phyloP scores from a whole-genome alignment of 1,140 invertebrate species.

The Trichonephila clavata region DNA sequence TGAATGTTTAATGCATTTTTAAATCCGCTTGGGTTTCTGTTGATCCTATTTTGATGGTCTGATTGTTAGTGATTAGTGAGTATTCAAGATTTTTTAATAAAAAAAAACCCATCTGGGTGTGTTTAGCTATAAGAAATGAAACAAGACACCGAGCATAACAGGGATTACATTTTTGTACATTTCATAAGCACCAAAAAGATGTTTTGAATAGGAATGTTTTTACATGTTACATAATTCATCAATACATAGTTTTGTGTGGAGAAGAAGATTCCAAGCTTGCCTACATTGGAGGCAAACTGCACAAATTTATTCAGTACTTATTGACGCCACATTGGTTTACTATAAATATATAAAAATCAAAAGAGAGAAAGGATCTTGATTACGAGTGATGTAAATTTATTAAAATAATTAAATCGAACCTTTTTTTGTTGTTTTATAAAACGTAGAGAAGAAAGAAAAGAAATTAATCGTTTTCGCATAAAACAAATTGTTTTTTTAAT shows the following conservation, averaged over 20 bases:
- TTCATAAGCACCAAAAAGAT: slow-evolving; percentile 58
- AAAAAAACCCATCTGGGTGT: too few relatives aligned
- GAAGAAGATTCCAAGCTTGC: neutral
- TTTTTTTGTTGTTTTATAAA: too few relatives aligned
- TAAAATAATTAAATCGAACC: neutral
- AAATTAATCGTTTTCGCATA: too few relatives aligned
- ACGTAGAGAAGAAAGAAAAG: too few relatives aligned
- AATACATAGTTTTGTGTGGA: slow-evolving; percentile 22
- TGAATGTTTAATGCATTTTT: too few relatives aligned
- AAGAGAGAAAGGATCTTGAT: neutral
- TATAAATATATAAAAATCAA: neutral
- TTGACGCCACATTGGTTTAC: neutral
- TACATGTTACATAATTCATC: slow-evolving; percentile 24
- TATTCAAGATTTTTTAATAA: too few relatives aligned
- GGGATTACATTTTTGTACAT: slow-evolving; percentile 70
- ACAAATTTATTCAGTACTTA: neutral
- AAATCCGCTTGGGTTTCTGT: too few relatives aligned
- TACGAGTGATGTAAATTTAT: neutral
- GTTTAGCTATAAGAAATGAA: slow-evolving; percentile 12
- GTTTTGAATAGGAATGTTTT: slow-evolving; percentile 67
- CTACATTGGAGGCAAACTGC: neutral
- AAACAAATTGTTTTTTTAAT: too few relatives aligned
- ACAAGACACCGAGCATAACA: slow-evolving; percentile 19
- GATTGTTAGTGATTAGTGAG: too few relatives aligned
- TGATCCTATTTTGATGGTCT: too few relatives aligned